Base-by-base conservation (phyloP, 2,888 invertebrate species). In the Mactromeris polynyma region DNA sequence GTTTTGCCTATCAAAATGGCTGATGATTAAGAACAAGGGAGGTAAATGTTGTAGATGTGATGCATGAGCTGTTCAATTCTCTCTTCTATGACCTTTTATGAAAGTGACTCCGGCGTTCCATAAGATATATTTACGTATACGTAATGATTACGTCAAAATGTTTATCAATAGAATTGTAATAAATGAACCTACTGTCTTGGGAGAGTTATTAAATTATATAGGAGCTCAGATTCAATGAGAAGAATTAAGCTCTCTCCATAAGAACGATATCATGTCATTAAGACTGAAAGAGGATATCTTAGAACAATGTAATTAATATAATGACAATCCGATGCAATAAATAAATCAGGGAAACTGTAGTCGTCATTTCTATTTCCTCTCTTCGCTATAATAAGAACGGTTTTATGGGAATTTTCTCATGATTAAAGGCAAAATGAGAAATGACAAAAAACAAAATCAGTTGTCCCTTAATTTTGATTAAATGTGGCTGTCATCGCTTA, bases 231-330 rank as follows among this genome's bases (percentile, higher is more conserved):
- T 64, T 64, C 26, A 9, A 26, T 26, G 26, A 64, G 58, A 26
- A 64, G 26, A n/a, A 11, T 26, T 26, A 64, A 26, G 26, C 9
- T 64, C 26, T 64, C 58, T 64, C 26, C 26, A 26, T n/a, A 54
- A 54, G 54, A 54, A 54, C 6, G 2, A 9, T 54, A 54, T 54
- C 54, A 54, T 1, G 54, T 54, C 54, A 54, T 54, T 64, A 26
- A 64, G 26, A 64, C 26, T 21, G 26, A 64, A 26, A 64, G 21
- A 64, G 14, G 36, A 19, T 73, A 73, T 36, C 17, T 19, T 14
- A 73, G 36, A 73, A 33, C 73, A 73, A 73, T 73, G 33, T 73
- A 36, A 73, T 73, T 73, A 73, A 73, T 73, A 73, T 33, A 73
- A 19, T 36, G 73, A 36, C 73, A 33, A 73, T 73, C 73, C 19